Evolutionary conservation across 2,888 invertebrate genomes (phyloP), one percentile per base, ranked within the genome.

Genomic region (Watsonalla binaria): DNA sequence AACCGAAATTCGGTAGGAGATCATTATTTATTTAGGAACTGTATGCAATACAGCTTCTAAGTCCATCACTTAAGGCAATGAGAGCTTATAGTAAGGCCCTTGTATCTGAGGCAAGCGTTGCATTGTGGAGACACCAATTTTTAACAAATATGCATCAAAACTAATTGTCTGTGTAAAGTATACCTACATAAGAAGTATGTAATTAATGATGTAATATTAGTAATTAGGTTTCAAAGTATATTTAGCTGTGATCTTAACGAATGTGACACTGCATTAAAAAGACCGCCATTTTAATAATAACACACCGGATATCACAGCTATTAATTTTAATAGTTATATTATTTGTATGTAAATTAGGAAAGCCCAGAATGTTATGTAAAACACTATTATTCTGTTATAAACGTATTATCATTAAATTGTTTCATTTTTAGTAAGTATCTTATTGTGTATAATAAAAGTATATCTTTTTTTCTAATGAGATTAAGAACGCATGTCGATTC

Each of bases 401-500:
- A 65, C 63, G 60, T 72, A 68, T 63, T 70, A 68, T 66, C 72
- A 70, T 74, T 60, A 66, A 63, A 74, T 76, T 72, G 72, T 80
- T 78, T 78, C 70, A 72, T 76, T 49, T 76, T 68, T 78, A 78
- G 37, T 8, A 7, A 42, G 74, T 78, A 75, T 72, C 73, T 67
- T 81, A 78, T 74, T 86, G 84, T 87, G 83, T 82, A 81, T 79
- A 84, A 79, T 58, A 49, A 49, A 37, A 49, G 37, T 49, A 70
- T 59, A 72, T 80, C 78, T 80, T 76, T 77, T 82, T 82, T 83
- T 82, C 72, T 80, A 82, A 77, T 77, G 84, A 84, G 82, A 84
- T 84, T 84, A 88, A 82, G 82, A 78, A 76, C 80, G 86, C 83
- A 86, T 86, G 84, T 86, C 82, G 82, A 85, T 84, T 86, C 89